phyloP scores from a whole-genome alignment of 2,113 vertebrate species.

The Boleophthalmus pectinirostris region DNA sequence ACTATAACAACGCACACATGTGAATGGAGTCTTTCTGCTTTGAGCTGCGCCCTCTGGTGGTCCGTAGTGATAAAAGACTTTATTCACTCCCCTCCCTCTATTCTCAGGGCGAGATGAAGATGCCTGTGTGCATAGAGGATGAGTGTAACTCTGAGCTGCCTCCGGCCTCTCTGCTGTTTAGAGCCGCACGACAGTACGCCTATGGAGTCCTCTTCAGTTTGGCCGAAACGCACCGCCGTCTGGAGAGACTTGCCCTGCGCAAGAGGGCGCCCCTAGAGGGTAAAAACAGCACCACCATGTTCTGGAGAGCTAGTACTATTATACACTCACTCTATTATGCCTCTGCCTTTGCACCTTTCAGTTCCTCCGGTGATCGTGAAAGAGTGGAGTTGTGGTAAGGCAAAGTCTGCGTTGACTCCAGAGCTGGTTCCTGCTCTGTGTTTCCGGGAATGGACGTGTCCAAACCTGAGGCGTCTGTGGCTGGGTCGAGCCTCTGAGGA shows the following conservation, averaged over 20 bases:
- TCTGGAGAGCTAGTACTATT: not conserved
- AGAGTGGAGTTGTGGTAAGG: conserved; percentile 92
- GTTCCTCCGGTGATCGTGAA: conserved; percentile 92
- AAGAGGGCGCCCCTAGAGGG: conserved; percentile 83
- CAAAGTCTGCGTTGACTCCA: conserved; percentile 89
- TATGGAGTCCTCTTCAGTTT: conserved; percentile 92
- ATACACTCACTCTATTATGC: not conserved
- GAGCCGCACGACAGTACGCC: conserved; percentile 85
- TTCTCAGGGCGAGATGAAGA: conserved; percentile 89
- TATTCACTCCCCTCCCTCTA: not conserved
- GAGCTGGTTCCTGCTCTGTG: conserved; percentile 89
- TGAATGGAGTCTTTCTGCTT: not conserved
- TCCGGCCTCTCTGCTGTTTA: conserved; percentile 86
- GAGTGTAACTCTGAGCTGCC: conserved; percentile 89
- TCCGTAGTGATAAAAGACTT: not conserved
- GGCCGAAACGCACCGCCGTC: conserved; percentile 86
- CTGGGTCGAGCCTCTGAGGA: conserved; percentile 90
- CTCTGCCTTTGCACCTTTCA: conserved; percentile 48
- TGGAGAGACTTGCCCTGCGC: conserved; percentile 85
- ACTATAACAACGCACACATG: not conserved
- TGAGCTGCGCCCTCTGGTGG: no score
- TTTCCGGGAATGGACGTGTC: conserved; percentile 93
- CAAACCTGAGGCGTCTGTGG: conserved; percentile 90
- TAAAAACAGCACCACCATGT: conserved; percentile 21
- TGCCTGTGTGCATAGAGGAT: conserved; percentile 91